A percentile compares a stretch with the other conserved stretches of the same genome.
These are phyloP conservation scores for Brienomyrus brachyistius DNA, from an alignment of 2,113 vertebrate genomes.

Conservation along the genomic window DNA sequence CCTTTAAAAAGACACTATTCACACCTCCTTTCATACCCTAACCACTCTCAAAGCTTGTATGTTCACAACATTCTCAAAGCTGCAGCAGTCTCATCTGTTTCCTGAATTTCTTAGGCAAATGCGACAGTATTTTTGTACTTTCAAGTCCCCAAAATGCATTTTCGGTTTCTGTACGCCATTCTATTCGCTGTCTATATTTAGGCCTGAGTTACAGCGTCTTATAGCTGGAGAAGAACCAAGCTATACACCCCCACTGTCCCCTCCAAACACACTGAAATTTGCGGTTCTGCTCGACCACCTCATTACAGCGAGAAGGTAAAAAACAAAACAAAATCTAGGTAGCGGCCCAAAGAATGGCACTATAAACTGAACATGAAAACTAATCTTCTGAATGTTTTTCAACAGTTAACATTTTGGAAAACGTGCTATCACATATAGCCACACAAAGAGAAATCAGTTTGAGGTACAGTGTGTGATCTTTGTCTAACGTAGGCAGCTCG, in stretches of 20 bases:
- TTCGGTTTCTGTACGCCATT: slow-evolving; percentile 34
- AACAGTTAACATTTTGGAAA: neutral
- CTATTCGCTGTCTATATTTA: slow-evolving; percentile 8
- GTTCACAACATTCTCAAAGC: slow-evolving; percentile 4
- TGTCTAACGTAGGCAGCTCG: neutral
- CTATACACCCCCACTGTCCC: too few relatives aligned
- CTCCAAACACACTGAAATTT: neutral
- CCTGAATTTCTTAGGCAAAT: slow-evolving; percentile 34
- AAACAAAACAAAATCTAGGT: neutral
- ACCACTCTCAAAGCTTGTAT: neutral
- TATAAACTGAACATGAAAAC: neutral
- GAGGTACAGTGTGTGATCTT: neutral
- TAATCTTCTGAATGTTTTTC: neutral
- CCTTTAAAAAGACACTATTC: neutral
- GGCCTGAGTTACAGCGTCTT: neutral
- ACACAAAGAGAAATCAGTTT: neutral
- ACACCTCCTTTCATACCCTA: neutral
- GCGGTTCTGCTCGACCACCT: neutral
- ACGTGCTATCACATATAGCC: neutral
- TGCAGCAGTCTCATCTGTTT: slow-evolving; percentile 56
- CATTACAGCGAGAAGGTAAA: neutral
- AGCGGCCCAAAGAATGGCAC: neutral
- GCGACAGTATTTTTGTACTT: slow-evolving; percentile 36
- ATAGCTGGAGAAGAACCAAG: neutral
- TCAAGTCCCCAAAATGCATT: slow-evolving; percentile 47